Base-by-base conservation (phyloP, 2,888 invertebrate genomes). In the Idaea biselata region DNA sequence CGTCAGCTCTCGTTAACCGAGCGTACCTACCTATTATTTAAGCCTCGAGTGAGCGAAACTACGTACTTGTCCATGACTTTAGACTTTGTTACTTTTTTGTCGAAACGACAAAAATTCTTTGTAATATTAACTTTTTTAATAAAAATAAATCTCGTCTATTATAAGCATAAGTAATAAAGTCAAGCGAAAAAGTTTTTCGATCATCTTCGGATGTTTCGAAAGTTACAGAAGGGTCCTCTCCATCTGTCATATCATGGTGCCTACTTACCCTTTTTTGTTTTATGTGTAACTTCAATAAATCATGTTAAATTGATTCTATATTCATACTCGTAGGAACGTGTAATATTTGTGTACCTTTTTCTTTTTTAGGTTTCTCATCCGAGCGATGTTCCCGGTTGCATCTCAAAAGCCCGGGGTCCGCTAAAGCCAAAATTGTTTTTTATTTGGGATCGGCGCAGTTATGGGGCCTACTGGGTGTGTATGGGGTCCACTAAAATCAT, bases 81-180 rank as follows among this genome's bases (percentile, higher is more conserved):
- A 25, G 25, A 25, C 1, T 25, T 25, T 25, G 25, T 33, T 14
- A 11, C 2, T 56, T 18, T 63, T 60, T 58, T 65, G 53, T 53
- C 16, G 14, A 44, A 25, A 58, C 18, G 6, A 44, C 18, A 55
- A 31, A 56, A 57, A 56, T 32, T 62, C 54, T 5, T 54, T 18
- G 33, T 59, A 60, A 59, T 60, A 59, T 58, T 60, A 65, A 63
- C 60, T 65, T 63, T 33, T 58, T 55, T 59, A 63, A 63, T 63
- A 63, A 65, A 44, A 63, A 65, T 65, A 63, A 63, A 65, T 65
- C 58, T 59, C 59, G 44, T 14, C 44, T 44, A 44, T 44, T 44
- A 44, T 44, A 14, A 44, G 8, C 14, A 14, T 44, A 44, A 44
- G 44, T 25, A 55, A 58, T 56, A 56, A 56, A 60, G 57, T 57